Evolutionary conservation across 2,888 invertebrate species (phyloP), one percentile per base, ranked within the genome.

Genomic region (Amphipyra berbera): DNA sequence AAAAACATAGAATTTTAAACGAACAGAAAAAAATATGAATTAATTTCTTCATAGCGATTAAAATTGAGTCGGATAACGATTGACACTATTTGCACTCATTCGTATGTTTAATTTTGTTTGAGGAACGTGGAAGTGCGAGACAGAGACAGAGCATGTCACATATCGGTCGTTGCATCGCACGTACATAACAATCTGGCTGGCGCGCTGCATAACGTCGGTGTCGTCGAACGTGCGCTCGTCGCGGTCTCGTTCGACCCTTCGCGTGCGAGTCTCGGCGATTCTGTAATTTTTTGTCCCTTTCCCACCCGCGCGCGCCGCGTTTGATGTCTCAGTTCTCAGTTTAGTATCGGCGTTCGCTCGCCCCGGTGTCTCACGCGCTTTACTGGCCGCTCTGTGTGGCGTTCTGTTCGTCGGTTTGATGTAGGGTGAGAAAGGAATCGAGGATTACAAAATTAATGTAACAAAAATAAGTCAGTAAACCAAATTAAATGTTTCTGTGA

Each of bases 161-260:
- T 64, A 68, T 73, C 64, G 73, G 55, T 41, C 69, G 71, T 60
- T 71, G 45, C 70, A 44, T 75, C 78, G 82, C 84, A 91, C 97
- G 96, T 97, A 97, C 97, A 97, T 97, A 92, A 97, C 97, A 92
- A 97, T 97, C 94, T 97, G 97, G 96, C 97, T 97, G 91, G 97
- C 97, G 91, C 97, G 96, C 95, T 97, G 97, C 96, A 97, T 96
- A 84, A 97, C 97, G 90, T 97, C 96, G 82, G 97, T 96, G 93
- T 97, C 97, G 91, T 97, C 97, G 87, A 97, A 96, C 64, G 88
- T 95, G 95, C 91, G 95, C 92, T 91, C 96, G 93, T 93, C 96
- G 82, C 95, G 92, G 87, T 96, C 96, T 81, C 96, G 93, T 76
- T 95, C 92, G 73, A 89, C 86, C 47, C 95, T 85, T 64, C 94